Evolutionary conservation across 2,888 invertebrate species (phyloP).

Genomic region (Alitta virens): DNA sequence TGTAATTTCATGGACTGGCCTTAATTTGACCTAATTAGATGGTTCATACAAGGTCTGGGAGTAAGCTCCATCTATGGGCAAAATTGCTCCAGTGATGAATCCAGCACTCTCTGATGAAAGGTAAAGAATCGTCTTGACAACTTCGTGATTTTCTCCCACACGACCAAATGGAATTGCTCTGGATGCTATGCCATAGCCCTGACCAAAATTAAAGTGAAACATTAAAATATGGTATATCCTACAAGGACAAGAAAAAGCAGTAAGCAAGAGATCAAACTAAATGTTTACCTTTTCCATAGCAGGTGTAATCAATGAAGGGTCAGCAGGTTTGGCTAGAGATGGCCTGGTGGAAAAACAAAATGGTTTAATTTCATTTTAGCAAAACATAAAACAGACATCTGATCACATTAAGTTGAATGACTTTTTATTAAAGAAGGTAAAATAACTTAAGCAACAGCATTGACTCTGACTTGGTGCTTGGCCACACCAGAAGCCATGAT

Average conservation of each 20-base stretch:
- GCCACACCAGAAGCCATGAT: background rate
- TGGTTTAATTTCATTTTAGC: too few species aligned
- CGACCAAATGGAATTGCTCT: background rate
- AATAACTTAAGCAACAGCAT: background rate
- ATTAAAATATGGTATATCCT: too few species aligned
- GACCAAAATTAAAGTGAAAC: too few species aligned
- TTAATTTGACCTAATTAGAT: too few species aligned
- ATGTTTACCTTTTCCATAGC: background rate
- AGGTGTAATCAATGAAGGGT: background rate
- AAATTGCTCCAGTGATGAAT: constrained; percentile 1
- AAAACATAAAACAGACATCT: too few species aligned
- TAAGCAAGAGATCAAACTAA: too few species aligned
- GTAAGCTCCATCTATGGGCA: constrained; percentile 1
- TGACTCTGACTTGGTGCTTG: background rate
- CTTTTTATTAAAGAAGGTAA: too few species aligned
- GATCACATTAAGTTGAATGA: too few species aligned
- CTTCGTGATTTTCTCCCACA: background rate
- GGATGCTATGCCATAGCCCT: background rate
- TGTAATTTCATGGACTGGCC: too few species aligned
- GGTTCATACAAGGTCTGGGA: background rate
- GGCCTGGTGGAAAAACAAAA: background rate
- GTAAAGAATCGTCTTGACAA: background rate
- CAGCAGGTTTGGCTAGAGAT: background rate
- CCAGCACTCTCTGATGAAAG: background rate
- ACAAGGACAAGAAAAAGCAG: too few species aligned